These are phyloP conservation scores for Caranx ignobilis DNA, from an alignment of 2,113 vertebrate species.

Conservation along the genomic window DNA sequence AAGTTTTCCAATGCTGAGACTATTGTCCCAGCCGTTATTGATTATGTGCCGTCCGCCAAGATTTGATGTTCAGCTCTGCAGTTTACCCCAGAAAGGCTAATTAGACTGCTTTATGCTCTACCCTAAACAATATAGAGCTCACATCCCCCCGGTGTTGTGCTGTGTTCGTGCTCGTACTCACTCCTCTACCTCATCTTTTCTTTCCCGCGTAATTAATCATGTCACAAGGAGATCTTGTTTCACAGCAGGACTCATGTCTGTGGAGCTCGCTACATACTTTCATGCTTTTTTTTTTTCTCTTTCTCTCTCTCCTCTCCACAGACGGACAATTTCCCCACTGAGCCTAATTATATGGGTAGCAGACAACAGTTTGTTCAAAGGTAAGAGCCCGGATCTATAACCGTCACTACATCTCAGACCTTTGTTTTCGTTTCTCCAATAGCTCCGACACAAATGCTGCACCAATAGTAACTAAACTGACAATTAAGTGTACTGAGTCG, in stretches of 20 bases:
- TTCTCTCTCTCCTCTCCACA: constrained; percentile 85
- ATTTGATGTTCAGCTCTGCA: constrained; percentile 51
- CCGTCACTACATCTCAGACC: constrained; percentile 42
- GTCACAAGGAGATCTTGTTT: constrained; percentile 92
- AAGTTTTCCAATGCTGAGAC: constrained; percentile 43
- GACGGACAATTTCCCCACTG: constrained; percentile 99
- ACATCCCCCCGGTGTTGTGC: constrained; percentile 11
- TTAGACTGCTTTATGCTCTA: constrained; percentile 88
- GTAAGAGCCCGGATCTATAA: constrained; percentile 89
- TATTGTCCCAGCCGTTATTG: constrained; percentile 50
- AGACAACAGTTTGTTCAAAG: constrained; percentile 99
- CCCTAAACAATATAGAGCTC: constrained; percentile 68
- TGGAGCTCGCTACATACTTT: constrained; percentile 89
- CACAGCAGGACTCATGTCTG: constrained; percentile 89
- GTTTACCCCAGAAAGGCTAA: constrained; percentile 84
- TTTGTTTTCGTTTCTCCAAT: constrained; percentile 40
- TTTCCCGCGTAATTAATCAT: constrained; percentile 91
- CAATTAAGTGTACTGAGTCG: constrained; percentile 31
- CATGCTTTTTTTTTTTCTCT: constrained; percentile 81
- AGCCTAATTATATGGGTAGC: constrained; percentile 99
- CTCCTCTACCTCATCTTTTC: constrained; percentile 48
- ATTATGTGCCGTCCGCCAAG: constrained; percentile 35
- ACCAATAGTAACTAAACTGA: constrained; percentile 28
- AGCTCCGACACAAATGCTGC: constrained; percentile 10
- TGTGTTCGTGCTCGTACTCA: constrained; percentile 12